Evolutionary conservation across 64 coral and sea anemone genomes (phyloP).

Genomic region (Cladopsammia gracilis): DNA sequence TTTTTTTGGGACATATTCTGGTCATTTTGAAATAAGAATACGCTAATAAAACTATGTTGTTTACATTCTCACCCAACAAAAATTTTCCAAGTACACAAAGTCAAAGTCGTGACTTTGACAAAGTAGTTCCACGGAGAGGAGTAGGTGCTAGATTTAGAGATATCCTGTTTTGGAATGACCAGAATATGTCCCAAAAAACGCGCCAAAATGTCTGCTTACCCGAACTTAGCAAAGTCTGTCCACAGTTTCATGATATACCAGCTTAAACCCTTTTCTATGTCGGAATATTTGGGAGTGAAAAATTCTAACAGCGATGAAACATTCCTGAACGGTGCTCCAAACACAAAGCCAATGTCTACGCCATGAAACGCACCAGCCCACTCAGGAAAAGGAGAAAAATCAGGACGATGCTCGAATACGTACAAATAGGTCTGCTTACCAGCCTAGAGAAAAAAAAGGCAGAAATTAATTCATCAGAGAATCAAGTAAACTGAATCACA

Average conservation of each 20-base stretch:
- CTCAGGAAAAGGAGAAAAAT: constrained; percentile 52
- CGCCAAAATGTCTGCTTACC: constrained; percentile 12
- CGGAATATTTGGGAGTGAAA: constrained; percentile 16
- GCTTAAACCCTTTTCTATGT: constrained; percentile 55
- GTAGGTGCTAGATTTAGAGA: too few species aligned
- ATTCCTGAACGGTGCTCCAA: constrained; percentile 32
- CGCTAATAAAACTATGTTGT: too few species aligned
- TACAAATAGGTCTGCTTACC: constrained; percentile 27
- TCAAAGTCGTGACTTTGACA: too few species aligned
- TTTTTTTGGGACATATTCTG: too few species aligned
- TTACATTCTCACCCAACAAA: too few species aligned
- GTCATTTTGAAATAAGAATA: too few species aligned
- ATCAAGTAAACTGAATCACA: too few species aligned
- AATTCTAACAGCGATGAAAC: background rate
- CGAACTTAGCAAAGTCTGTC: constrained; percentile 75
- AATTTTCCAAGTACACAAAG: too few species aligned
- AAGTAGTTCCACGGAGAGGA: too few species aligned
- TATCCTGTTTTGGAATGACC: too few species aligned
- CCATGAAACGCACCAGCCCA: constrained; percentile 54
- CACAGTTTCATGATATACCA: constrained; percentile 72
- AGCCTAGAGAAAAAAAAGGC: background rate
- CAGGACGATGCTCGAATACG: constrained; percentile 57
- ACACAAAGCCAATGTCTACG: constrained; percentile 45
- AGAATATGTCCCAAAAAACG: too few species aligned
- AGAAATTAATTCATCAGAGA: background rate